These are phyloP conservation scores for Siniperca obscura DNA, from an alignment of 2,797 vertebrate species.

Conservation along the genomic window DNA sequence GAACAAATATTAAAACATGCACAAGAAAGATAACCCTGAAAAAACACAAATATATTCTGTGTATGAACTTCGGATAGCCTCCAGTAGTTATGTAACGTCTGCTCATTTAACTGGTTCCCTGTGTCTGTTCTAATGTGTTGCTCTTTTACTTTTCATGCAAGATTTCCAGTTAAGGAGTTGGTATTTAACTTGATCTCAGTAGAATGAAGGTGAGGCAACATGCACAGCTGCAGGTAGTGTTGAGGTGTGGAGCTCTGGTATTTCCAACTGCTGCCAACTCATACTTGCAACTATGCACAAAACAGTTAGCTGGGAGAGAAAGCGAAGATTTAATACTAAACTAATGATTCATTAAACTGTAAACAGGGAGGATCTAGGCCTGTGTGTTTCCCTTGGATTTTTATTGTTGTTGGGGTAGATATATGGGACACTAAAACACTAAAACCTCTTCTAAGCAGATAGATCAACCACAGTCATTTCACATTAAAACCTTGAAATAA, in stretches of 20 bases:
- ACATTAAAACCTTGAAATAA: background rate
- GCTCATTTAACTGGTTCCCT: too few relatives aligned
- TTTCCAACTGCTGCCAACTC: background rate
- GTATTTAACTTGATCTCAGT: background rate
- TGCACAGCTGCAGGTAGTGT: fast-evolving
- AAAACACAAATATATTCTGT: background rate
- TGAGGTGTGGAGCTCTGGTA: background rate
- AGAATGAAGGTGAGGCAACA: background rate
- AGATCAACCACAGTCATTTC: background rate
- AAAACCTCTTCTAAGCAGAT: background rate
- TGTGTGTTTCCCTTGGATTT: background rate
- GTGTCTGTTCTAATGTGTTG: background rate
- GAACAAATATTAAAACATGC: background rate
- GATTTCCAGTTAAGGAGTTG: background rate
- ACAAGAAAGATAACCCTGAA: background rate
- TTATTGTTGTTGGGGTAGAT: background rate
- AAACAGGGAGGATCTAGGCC: background rate
- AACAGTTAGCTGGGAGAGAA: background rate
- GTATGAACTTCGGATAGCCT: background rate
- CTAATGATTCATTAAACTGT: background rate
- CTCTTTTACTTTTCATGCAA: background rate
- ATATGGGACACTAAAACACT: background rate
- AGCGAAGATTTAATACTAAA: too few relatives aligned
- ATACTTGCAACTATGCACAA: fast-evolving
- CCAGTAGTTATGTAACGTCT: too few relatives aligned